These are phyloP conservation scores for Pyrgus malvae DNA, from an alignment of 2,888 invertebrate species.

Conservation along the genomic window DNA sequence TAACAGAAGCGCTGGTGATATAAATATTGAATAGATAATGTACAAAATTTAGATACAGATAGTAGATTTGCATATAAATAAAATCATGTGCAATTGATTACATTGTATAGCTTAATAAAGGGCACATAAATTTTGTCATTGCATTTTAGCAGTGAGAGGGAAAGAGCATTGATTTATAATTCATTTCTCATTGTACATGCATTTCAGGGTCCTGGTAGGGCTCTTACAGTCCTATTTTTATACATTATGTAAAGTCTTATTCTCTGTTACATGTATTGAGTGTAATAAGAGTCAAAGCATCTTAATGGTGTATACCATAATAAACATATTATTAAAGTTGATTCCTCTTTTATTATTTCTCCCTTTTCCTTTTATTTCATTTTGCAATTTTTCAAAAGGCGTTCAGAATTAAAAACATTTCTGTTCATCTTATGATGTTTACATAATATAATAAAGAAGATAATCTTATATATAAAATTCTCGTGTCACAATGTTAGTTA, in stretches of 20 bases:
- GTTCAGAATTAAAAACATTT: no score
- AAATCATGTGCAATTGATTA: constrained; percentile 77
- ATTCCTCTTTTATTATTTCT: constrained; percentile 18
- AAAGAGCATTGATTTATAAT: constrained; percentile 68
- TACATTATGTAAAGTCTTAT: constrained; percentile 79
- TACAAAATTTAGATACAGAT: constrained; percentile 74
- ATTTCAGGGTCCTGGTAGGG: constrained; percentile 69
- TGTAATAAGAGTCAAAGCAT: constrained; percentile 73
- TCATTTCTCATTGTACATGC: constrained; percentile 74
- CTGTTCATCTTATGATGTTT: no score
- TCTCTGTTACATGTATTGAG: constrained; percentile 73
- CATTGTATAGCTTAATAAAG: constrained; percentile 59
- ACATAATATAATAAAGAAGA: no score
- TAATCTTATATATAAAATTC: no score
- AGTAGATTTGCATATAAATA: constrained; percentile 70
- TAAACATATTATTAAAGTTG: constrained; percentile 75
- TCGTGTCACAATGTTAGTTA: no score
- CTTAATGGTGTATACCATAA: constrained; percentile 74
- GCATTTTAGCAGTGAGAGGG: constrained; percentile 76
- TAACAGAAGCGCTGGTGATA: constrained; percentile 68
- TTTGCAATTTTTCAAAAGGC: neutral
- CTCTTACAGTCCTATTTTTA: constrained; percentile 81
- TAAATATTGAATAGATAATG: constrained; percentile 69
- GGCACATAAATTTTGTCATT: constrained; percentile 70
- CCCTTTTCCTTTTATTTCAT: neutral